phyloP scores from a whole-genome alignment of 2,113 vertebrate genomes.

The Pomatorhinus ruficollis region DNA sequence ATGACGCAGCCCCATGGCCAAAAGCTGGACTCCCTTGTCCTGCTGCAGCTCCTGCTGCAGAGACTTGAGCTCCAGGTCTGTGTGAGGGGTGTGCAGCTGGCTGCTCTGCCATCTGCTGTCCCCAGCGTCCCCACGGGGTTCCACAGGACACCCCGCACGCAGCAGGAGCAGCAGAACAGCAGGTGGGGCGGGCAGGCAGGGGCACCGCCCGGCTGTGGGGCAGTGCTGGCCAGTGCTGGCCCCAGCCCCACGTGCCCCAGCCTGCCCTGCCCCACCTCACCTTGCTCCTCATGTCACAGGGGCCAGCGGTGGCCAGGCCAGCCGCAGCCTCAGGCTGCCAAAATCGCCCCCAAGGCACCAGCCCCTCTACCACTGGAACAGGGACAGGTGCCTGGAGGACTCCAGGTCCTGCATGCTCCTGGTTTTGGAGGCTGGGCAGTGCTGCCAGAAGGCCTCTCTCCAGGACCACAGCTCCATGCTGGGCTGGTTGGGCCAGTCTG shows the following conservation, averaged over 20 bases:
- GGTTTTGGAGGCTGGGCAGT: constrained; percentile 81
- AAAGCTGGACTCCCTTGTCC: constrained; percentile 80
- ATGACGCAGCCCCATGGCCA: constrained; percentile 82
- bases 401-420: constrained; percentile 80
- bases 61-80: constrained; percentile 75
- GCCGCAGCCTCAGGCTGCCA: constrained; percentile 61
- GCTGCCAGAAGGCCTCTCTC: constrained; percentile 86
- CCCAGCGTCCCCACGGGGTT: neutral
- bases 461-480: constrained; percentile 81
- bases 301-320: neutral
- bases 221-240: constrained; percentile 77
- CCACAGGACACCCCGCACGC: constrained; percentile 73
- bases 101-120: neutral
- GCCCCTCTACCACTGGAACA: constrained; percentile 82
- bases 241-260: constrained; percentile 80
- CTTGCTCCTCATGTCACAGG: constrained; percentile 86
- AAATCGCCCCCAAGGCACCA: constrained; percentile 74
- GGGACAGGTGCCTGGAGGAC: constrained; percentile 81
- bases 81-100: constrained; percentile 63
- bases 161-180: constrained; percentile 78
- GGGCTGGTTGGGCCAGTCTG: constrained; percentile 83
- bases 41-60: constrained; percentile 86
- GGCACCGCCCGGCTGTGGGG: constrained; percentile 82
- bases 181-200: constrained; percentile 85
- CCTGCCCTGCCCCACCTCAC: constrained; percentile 76